A percentile compares a stretch with the other conserved stretches of the same genome.
Conservation (phyloP, 2,888 invertebrate genomes). For the Gryllus longicercus region DNA sequence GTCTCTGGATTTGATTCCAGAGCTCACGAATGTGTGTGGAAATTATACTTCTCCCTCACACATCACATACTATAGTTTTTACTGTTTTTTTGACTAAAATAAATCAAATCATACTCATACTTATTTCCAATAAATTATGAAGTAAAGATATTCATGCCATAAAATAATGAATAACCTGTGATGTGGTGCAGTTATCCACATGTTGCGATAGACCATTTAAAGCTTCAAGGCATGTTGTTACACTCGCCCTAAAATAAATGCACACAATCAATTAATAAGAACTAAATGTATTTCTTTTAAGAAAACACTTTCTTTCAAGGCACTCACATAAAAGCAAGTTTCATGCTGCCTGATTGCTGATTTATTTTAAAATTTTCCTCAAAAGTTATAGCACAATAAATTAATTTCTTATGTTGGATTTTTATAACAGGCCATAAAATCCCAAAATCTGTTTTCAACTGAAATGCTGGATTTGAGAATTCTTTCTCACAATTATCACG, state of each 20-base stretch:
- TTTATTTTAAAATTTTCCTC: neutral
- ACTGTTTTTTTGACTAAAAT: no score
- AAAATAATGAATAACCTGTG: no score
- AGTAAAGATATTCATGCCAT: no score
- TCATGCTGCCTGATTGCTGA: no score
- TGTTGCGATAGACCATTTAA: slow-evolving; percentile 18
- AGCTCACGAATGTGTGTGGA: no score
- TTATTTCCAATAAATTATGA: no score
- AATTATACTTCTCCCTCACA: no score
- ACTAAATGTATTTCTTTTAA: no score
- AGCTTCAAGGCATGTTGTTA: slow-evolving; percentile 18
- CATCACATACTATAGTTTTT: no score
- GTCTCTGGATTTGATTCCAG: no score
- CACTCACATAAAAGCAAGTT: slow-evolving; percentile 20
- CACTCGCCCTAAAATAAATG: slow-evolving; percentile 9
- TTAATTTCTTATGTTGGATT: neutral
- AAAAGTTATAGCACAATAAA: slow-evolving; percentile 24
- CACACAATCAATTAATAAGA: neutral
- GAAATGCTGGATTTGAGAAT: slow-evolving; percentile 20
- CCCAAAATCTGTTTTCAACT: neutral
- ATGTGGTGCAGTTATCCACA: neutral
- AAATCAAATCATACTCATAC: no score
- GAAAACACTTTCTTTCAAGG: neutral
- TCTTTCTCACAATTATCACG: slow-evolving; percentile 19
- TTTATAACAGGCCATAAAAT: slow-evolving; percentile 27